Base-by-base conservation (phyloP, 2,113 vertebrate species). In the Leptodactylus fuscus region DNA sequence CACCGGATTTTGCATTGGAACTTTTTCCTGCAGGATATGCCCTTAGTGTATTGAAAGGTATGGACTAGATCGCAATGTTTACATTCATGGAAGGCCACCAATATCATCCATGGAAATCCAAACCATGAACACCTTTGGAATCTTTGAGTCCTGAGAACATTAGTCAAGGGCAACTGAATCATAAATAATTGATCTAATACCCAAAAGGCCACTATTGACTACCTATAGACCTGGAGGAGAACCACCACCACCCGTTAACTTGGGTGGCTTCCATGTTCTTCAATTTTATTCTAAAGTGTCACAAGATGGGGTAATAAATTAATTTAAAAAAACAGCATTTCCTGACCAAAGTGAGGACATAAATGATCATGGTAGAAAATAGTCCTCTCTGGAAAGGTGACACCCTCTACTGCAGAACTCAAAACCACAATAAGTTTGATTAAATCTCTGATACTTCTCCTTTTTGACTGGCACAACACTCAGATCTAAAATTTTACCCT, bases 381-480 rank as follows among this genome's bases (percentile, higher is more conserved):
- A 32, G 8, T 11, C n/a, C 16, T 32, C 46, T 49, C 5, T 5
- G 2, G n/a, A 20, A 48, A 78, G 48, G 49, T 32, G 15, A 34
- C 49, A 36, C 32, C 48, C 49, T 55, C 29, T 55, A 55, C 49
- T 11, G 32, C 29, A 36, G 75, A 78, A 55, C 29, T 55, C 18
- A 0, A 78, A 55, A 55, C 32, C 75, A 36, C 49, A 36, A 20
- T 11, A 53, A 36, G 8, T 55, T 34, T 78, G 49, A 78, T 78
- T 36, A 78, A 78, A 78, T 53, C 75, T n/a, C 49, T 6, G 75
- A 36, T 53, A 55, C 49, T 73, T 73, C 70, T 73, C 20, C 70
- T 78, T 78, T 78, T 16, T 32, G 29, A 4, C 20, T 22, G 22
- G 24, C 27, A 44, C 24, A 29, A 10, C 1, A 27, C 29, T 70